phyloP scores from a whole-genome alignment of 2,888 invertebrate species.

The Ormyrus rosae region DNA sequence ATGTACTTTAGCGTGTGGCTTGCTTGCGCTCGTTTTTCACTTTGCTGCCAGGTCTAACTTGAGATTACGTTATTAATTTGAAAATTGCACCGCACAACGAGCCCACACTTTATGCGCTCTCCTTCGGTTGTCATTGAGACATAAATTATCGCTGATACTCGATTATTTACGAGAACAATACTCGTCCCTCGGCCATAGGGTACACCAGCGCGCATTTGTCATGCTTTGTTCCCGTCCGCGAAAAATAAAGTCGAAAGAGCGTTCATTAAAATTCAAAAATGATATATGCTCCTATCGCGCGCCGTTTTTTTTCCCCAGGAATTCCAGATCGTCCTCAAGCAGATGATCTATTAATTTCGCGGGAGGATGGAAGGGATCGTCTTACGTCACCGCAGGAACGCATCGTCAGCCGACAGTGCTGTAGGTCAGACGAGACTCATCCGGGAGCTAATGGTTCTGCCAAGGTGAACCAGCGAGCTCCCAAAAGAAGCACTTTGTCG shows the following conservation, averaged over 20 bases:
- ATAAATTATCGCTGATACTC: constrained; percentile 40
- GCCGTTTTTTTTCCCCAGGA: neutral
- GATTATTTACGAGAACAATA: constrained; percentile 43
- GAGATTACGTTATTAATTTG: constrained; percentile 56
- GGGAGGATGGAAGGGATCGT: no score
- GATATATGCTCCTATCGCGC: neutral
- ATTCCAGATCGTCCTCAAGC: neutral
- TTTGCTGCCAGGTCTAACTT: constrained; percentile 37
- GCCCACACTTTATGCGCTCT: neutral
- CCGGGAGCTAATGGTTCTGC: constrained; percentile 2
- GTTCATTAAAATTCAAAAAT: constrained; percentile 8
- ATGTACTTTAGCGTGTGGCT: constrained; percentile 44
- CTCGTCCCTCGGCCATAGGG: constrained; percentile 1
- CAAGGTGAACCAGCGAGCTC: neutral
- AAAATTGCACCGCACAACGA: constrained; percentile 31
- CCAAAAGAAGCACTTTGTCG: constrained; percentile 13
- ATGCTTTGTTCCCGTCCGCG: neutral
- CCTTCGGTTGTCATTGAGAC: constrained; percentile 42
- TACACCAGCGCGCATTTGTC: constrained; percentile 18
- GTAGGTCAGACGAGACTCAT: neutral
- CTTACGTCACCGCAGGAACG: no score
- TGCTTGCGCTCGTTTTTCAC: constrained; percentile 52
- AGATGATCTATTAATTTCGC: constrained; percentile 17
- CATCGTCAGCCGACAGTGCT: constrained; percentile 2
- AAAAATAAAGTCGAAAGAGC: neutral